These are phyloP conservation scores for Cybosia mesomella DNA, from an alignment of 2,888 invertebrate genomes.

Conservation along the genomic window DNA sequence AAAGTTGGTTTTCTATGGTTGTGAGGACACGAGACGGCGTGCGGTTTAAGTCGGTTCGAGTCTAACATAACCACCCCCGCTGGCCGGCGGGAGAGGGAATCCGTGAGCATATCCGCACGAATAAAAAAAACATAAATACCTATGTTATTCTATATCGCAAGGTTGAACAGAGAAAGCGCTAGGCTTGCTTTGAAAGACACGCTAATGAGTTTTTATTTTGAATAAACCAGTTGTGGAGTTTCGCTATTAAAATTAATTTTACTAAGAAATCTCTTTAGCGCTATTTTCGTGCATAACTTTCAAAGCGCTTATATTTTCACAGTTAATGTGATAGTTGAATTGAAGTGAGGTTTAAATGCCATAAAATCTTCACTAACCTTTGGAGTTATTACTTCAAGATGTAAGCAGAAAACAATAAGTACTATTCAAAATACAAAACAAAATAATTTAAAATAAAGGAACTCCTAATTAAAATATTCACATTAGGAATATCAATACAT, in stretches of 20 bases:
- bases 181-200: neutral
- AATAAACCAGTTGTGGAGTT: constrained; percentile 1
- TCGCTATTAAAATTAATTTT: neutral
- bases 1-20: neutral
- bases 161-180: neutral
- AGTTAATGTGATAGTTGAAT: constrained; percentile 1
- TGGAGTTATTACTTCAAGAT: neutral
- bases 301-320: neutral
- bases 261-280: neutral
- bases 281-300: neutral
- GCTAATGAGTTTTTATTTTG: neutral
- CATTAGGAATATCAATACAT: too few relatives aligned
- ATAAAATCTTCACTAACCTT: neutral
- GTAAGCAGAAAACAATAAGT: neutral
- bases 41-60: too few relatives aligned
- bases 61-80: too few relatives aligned
- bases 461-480: neutral
- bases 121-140: too few relatives aligned
- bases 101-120: too few relatives aligned
- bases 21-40: neutral
- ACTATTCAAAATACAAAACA: neutral
- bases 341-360: neutral
- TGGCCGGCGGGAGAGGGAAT: too few relatives aligned
- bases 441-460: neutral
- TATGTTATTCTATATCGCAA: neutral